Evolutionary conservation across 2,888 invertebrate species (phyloP), one percentile per base, ranked within the genome.

Genomic region (Stegana nigrithorax): DNA sequence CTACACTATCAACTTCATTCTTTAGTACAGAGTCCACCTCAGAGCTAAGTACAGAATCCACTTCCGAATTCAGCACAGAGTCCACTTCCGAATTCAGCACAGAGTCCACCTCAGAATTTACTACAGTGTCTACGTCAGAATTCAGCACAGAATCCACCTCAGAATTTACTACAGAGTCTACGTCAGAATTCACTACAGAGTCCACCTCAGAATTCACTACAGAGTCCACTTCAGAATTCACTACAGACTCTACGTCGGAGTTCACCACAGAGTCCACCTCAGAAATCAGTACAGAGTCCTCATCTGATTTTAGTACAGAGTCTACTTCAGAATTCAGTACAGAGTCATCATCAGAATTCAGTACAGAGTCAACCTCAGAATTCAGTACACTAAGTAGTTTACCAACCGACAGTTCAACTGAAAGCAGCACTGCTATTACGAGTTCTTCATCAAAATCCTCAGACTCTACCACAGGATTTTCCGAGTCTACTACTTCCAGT

Each of bases 71-170:
- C 2, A n/a, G 61, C 4, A 59, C 66, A 6, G 60, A 62, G n/a
- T 62, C 66, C 19, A 66, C 64, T 2, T 65, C 70, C 12, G 60
- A 51, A 4, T 50, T 44, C 23, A 47, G 63, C 1, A 68, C 69
- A 1, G 69, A 67, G n/a, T 63, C 64, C 0, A 62, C 80, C 21
- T 75, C 73, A 1, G 68, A 56, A 14, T 14, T 66, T 21, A 60
- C 71, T 1, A 59, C 55, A 2, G 51, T 14, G 10, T 47, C 59
- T n/a, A n/a, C n/a, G n/a, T n/a, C n/a, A n/a, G n/a, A n/a, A n/a
- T n/a, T n/a, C n/a, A n/a, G n/a, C 19, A 59, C 56, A 25, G 56
- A 56, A 27, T 60, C 69, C 19, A 51, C 64, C 2, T 58, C 65
- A 7, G 65, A 67, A 6, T 44, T 29, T 36, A 21, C 58, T 6